Evolutionary conservation across 1,140 invertebrate species (phyloP).

Genomic region (Xylocopa sonorina): DNA sequence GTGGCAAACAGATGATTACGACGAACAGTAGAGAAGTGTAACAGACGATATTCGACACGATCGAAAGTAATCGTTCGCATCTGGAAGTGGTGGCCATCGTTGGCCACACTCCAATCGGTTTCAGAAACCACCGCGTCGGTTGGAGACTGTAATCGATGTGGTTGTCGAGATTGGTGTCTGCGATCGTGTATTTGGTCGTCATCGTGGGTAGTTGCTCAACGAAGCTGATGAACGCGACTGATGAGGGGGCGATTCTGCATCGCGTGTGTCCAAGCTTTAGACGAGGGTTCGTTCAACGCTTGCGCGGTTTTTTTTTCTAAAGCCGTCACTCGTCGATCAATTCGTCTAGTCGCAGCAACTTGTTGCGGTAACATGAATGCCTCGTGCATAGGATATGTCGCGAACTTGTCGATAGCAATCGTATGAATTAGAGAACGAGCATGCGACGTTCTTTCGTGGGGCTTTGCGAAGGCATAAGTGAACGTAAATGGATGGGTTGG

Average conservation of each 20-base stretch:
- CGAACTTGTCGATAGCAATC: background rate
- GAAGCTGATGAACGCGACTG: too few relatives aligned
- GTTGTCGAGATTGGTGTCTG: constrained; percentile 11
- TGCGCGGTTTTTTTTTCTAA: background rate
- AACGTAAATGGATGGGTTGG: too few relatives aligned
- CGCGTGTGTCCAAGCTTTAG: too few relatives aligned
- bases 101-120: constrained; percentile 49
- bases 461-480: too few relatives aligned
- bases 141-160: constrained; percentile 27
- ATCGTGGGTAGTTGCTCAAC: background rate
- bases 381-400: background rate
- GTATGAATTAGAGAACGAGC: too few relatives aligned
- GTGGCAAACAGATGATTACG: background rate
- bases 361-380: too few relatives aligned
- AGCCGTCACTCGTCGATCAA: constrained; percentile 29
- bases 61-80: background rate
- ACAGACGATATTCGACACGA: background rate
- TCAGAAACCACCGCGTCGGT: constrained; percentile 54
- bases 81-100: background rate
- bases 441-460: too few relatives aligned
- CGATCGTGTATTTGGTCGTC: background rate
- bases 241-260: too few relatives aligned
- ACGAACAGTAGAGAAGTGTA: background rate
- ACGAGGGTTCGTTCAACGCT: too few relatives aligned
- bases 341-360: constrained; percentile 24